phyloP scores from a whole-genome alignment of 2,113 vertebrate species.

The Burhinus oedicnemus region DNA sequence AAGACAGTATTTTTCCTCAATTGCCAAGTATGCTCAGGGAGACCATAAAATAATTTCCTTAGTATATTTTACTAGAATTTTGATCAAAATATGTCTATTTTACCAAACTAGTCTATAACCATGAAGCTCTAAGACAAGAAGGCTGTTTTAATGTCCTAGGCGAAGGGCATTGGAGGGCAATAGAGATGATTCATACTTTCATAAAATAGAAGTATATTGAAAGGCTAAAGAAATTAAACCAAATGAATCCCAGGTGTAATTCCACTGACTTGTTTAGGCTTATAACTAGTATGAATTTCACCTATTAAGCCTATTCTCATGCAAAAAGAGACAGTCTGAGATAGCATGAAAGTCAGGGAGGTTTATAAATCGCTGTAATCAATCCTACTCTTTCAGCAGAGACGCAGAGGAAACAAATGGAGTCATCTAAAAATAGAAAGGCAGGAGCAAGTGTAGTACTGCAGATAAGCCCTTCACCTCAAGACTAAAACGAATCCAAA shows the following conservation, averaged over 20 bases:
- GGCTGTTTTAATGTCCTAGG: not conserved
- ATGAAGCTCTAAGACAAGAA: not conserved
- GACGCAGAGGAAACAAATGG: not conserved
- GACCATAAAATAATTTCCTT: not conserved
- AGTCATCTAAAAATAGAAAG: slow-evolving; percentile 1
- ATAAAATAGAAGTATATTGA: slow-evolving; percentile 28
- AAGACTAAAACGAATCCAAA: not conserved
- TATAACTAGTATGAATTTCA: slow-evolving; percentile 13
- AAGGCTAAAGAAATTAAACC: slow-evolving; percentile 27
- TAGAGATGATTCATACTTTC: slow-evolving; percentile 22
- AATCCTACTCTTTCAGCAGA: not conserved
- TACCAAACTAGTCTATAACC: not conserved
- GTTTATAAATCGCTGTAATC: slow-evolving; percentile 15
- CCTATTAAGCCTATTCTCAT: not conserved
- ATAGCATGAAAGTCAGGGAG: not conserved
- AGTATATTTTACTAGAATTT: not conserved
- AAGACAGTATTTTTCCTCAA: not conserved
- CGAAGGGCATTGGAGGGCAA: not conserved
- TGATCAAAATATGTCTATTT: not conserved
- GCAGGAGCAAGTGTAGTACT: not conserved
- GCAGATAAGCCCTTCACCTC: not conserved
- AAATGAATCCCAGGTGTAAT: slow-evolving; percentile 16
- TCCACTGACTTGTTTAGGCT: slow-evolving; percentile 6
- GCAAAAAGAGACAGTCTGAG: not conserved
- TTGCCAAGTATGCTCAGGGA: not conserved